Evolutionary conservation across 2,797 vertebrate genomes (phyloP).

Genomic region (Phylloscopus collybita): DNA sequence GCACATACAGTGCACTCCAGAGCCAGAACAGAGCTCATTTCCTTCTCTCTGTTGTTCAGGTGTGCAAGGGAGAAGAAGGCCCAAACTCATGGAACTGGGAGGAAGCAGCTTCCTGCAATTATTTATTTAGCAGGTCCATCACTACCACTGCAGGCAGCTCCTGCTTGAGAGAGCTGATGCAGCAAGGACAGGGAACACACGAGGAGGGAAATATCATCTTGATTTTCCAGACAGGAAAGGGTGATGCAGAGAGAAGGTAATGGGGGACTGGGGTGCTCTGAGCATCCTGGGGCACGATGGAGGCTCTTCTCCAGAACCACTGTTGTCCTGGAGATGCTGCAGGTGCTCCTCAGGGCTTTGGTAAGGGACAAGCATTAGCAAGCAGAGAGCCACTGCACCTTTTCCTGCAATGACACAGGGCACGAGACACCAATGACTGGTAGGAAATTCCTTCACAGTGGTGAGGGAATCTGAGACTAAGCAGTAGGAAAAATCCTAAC

Average conservation of each 20-base stretch:
- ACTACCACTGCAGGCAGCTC: not conserved
- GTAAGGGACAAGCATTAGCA: not conserved
- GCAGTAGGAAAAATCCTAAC: not conserved
- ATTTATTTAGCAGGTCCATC: not conserved
- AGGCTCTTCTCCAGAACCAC: not conserved
- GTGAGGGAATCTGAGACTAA: not conserved
- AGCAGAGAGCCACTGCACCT: not conserved
- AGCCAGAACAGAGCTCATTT: not conserved
- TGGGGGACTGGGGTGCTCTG: not conserved
- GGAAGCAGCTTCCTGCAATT: not conserved
- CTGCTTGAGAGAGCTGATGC: not conserved
- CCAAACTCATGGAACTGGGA: not conserved
- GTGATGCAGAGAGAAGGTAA: not conserved
- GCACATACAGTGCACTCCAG: not conserved
- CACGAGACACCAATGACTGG: not conserved
- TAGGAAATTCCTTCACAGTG: not conserved
- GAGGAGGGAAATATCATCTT: not conserved
- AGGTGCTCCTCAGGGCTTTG: not conserved
- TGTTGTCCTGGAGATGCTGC: not conserved
- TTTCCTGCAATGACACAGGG: not conserved
- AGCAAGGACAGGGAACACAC: not conserved
- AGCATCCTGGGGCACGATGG: not conserved
- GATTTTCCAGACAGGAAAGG: not conserved
- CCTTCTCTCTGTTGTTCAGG: not conserved
- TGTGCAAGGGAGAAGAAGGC: not conserved